Conservation (phyloP, 2,888 invertebrate species). For the Athalia cordata region DNA sequence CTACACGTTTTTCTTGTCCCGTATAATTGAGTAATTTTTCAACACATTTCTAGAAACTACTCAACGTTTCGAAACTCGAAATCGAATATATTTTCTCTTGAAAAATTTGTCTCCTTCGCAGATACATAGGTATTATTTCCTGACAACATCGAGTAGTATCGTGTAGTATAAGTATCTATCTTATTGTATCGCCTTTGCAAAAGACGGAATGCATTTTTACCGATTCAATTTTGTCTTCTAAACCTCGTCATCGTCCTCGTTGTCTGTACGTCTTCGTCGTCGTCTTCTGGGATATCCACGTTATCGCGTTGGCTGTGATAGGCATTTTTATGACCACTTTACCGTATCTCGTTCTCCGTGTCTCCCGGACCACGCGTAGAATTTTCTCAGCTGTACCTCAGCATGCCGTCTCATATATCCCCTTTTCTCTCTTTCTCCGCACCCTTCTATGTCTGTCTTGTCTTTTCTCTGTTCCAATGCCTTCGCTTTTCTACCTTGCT, state of each 20-base stretch:
- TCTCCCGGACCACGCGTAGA: constrained; percentile 44
- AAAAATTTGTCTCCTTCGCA: too few relatives aligned
- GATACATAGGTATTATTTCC: neutral
- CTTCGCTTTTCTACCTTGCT: neutral
- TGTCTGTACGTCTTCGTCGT: constrained; percentile 5
- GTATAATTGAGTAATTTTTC: constrained; percentile 30
- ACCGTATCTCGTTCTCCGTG: constrained; percentile 57
- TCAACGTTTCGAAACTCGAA: too few relatives aligned
- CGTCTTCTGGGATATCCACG: constrained; percentile 51
- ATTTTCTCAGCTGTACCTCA: constrained; percentile 40
- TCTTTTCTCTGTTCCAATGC: neutral
- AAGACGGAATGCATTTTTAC: constrained; percentile 48
- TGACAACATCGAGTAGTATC: neutral
- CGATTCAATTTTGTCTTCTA: constrained; percentile 55
- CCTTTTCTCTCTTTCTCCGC: constrained; percentile 58
- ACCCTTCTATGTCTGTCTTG: constrained; percentile 34
- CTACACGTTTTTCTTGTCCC: too few relatives aligned
- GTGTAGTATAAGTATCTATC: neutral
- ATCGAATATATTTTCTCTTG: too few relatives aligned
- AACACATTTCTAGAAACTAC: too few relatives aligned
- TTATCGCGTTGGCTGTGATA: constrained; percentile 62
- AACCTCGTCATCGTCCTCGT: constrained; percentile 25
- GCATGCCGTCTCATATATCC: neutral
- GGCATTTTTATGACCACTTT: constrained; percentile 64
- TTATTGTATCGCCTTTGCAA: constrained; percentile 9